Evolutionary conservation across 1,140 invertebrate species (phyloP).

Genomic region (Pseudomyrmex pallidus): DNA sequence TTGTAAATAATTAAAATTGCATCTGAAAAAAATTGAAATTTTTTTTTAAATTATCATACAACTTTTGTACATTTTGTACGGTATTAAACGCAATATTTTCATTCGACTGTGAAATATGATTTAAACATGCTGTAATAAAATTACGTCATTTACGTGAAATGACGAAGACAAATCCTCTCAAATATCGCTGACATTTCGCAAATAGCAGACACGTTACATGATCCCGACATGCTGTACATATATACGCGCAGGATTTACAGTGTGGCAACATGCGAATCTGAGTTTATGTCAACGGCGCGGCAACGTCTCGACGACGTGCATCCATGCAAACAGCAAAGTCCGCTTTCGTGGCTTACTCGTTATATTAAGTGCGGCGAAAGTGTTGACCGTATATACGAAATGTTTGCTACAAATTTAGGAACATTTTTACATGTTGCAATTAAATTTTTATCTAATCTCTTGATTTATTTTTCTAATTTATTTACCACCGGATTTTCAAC

Average conservation of each 20-base stretch:
- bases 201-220: slow-evolving; percentile 33
- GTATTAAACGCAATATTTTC: too few species aligned
- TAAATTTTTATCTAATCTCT: neutral
- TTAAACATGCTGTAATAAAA: too few species aligned
- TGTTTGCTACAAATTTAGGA: neutral
- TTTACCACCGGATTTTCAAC: too few species aligned
- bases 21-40: too few species aligned
- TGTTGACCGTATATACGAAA: neutral
- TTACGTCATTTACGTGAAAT: neutral
- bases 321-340: slow-evolving; percentile 40
- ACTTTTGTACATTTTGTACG: too few species aligned
- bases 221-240: slow-evolving; percentile 8
- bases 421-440: neutral
- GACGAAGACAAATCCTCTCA: slow-evolving; percentile 13
- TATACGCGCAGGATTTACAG: slow-evolving; percentile 30
- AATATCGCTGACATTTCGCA: slow-evolving; percentile 20
- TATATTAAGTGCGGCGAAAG: slow-evolving; percentile 54
- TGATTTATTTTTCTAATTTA: neutral
- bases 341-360: slow-evolving; percentile 12
- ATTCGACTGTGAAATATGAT: too few species aligned
- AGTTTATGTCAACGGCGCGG: slow-evolving; percentile 44
- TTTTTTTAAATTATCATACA: too few species aligned
- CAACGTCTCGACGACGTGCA: neutral
- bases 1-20: neutral
- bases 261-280: slow-evolving; percentile 49